Conservation (phyloP, 2,113 vertebrate species). For the Tinamus guttatus region DNA sequence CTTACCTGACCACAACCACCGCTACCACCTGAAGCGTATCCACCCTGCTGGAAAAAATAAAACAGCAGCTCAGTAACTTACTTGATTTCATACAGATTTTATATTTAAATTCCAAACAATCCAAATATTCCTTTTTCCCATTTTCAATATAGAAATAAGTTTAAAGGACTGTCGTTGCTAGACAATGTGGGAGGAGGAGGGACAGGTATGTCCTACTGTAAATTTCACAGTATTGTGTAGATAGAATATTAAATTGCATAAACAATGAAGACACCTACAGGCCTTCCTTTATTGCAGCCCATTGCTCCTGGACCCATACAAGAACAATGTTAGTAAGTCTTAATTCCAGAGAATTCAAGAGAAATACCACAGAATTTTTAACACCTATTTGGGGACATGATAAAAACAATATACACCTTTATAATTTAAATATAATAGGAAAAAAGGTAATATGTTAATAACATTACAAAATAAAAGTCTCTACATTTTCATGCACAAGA, state of each 20-base stretch:
- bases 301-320: accelerated
- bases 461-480: not conserved
- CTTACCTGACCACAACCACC: slow-evolving; percentile 62
- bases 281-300: not conserved
- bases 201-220: not conserved
- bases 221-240: not conserved
- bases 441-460: not conserved
- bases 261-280: not conserved
- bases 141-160: not conserved
- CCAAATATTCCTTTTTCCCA: not conserved
- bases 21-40: not conserved
- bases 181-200: not conserved
- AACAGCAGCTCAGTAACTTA: not conserved
- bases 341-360: not conserved
- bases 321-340: accelerated
- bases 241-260: not conserved
- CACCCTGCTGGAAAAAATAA: not conserved
- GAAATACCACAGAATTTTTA: not conserved
- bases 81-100: not conserved
- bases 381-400: accelerated
- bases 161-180: not conserved
- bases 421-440: not conserved
- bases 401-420: no score
- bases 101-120: not conserved
- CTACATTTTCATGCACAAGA: not conserved